Base-by-base conservation (phyloP, 2,113 vertebrate species). In the Microtus pennsylvanicus region DNA sequence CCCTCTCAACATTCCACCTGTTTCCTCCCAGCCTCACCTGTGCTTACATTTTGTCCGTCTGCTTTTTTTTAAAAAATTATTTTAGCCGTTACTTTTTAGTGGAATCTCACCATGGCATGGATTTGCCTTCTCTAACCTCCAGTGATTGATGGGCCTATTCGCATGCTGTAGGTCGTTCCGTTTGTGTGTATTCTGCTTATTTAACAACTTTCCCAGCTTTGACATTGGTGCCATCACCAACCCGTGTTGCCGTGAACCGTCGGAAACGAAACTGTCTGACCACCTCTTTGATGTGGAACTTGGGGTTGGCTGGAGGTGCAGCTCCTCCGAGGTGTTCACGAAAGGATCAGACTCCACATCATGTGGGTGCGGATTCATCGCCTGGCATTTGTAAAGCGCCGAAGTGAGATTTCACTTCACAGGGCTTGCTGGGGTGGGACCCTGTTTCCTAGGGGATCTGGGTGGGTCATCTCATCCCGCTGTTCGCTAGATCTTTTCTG, bases 111-210 rank as follows among this genome's bases (percentile, higher is more conserved):
- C 12, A 87, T 50, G 65, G 30, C 7, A 92, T 90, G 61, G 33
- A 77, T 81, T 89, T 94, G 12, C 24, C 38, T 92, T 96, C 28
- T 94, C 19, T 96, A 47, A 45, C 55, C 55, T 26, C 17, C 38
- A 2, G 76, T 85, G 28, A 26, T 2, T 80, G 47, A 14, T 50
- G 2, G 65, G 42, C 77, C 69, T 96, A 87, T 74, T 58, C 12
- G 8, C 78, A 33, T 87, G 55, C 63, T 74, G 6, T 42, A 45
- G 80, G 75, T 42, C 55, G 11, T 50, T 83, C 0, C 1, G 10
- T 50, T 50, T 11, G 47, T 92, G 14, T 67, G 9, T 80, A 7
- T 87, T 80, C 16, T 55, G 93, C 35, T 5, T 90, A 76, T 78
- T 93, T 38, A 85, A 58, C 72, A 35, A 70, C n/a, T 70, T 81